Evolutionary conservation across 2,888 invertebrate genomes (phyloP).

Genomic region (Ophioninae sp.): DNA sequence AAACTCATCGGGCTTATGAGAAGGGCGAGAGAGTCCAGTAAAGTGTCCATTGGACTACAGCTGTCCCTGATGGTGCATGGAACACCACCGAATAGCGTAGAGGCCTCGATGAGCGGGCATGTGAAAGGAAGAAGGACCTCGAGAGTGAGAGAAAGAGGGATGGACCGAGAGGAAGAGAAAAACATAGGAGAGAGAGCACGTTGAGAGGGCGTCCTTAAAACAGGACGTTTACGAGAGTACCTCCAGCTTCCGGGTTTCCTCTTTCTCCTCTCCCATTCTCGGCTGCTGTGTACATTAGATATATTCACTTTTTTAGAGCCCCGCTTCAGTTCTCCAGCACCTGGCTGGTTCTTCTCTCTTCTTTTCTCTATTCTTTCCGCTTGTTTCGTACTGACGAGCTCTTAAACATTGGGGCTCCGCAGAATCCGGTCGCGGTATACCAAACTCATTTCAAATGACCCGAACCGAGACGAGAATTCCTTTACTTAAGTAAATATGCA

Average conservation of each 20-base stretch:
- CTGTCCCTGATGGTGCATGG: constrained; percentile 52
- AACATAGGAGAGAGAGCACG: constrained; percentile 49
- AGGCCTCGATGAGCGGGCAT: constrained; percentile 36
- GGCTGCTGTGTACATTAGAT: constrained; percentile 69
- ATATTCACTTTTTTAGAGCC: constrained; percentile 68
- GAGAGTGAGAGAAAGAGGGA: constrained; percentile 30
- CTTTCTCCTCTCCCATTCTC: constrained; percentile 40
- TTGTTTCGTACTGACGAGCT: constrained; percentile 25
- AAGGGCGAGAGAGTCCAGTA: not conserved
- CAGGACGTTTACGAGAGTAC: constrained; percentile 76
- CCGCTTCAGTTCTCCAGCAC: constrained; percentile 69
- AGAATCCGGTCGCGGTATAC: constrained; percentile 39
- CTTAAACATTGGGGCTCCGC: constrained; percentile 31
- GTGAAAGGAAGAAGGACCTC: constrained; percentile 61
- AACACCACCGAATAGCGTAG: constrained; percentile 43
- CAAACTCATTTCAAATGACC: constrained; percentile 55
- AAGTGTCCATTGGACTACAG: constrained; percentile 50
- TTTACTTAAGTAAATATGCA: not conserved
- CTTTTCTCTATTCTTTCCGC: constrained; percentile 27
- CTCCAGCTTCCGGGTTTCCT: constrained; percentile 78
- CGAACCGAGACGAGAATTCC: constrained; percentile 21
- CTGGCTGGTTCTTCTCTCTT: constrained; percentile 69
- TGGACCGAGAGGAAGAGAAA: constrained; percentile 30
- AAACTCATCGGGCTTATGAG: constrained; percentile 65
- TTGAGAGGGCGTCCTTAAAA: constrained; percentile 74